A percentile compares a stretch with the other conserved stretches of the same genome.
Conservation (phyloP, 2,888 invertebrate species). For the Nephrocerus scutellatus region DNA sequence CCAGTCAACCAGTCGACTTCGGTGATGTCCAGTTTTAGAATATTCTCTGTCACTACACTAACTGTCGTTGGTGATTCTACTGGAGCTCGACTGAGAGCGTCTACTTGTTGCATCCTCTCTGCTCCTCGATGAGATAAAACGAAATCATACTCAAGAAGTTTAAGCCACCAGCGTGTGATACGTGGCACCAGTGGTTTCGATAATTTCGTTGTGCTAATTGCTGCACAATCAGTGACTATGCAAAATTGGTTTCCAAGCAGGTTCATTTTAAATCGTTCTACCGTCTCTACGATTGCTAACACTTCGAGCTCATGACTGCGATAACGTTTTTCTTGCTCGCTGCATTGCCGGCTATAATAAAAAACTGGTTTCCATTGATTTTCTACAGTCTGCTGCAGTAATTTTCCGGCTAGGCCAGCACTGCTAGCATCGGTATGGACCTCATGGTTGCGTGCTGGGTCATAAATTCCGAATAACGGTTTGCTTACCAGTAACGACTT, state of each 20-base stretch:
- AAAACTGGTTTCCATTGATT: constrained; percentile 9
- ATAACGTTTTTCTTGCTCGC: constrained; percentile 1
- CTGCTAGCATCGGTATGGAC: constrained; percentile 13
- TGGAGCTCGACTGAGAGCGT: no score
- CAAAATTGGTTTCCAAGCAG: no score
- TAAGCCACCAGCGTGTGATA: constrained; percentile 24
- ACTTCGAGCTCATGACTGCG: constrained; percentile 3
- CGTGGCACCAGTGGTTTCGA: constrained; percentile 12
- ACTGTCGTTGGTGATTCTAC: constrained; percentile 7
- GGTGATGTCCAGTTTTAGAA: constrained; percentile 8
- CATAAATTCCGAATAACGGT: constrained; percentile 6
- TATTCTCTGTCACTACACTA: no score
- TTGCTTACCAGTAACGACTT: background rate
- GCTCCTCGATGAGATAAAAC: constrained; percentile 20
- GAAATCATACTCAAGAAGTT: constrained; percentile 22
- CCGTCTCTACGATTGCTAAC: background rate
- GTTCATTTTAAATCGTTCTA: no score
- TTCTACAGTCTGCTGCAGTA: constrained; percentile 6
- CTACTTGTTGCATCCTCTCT: constrained; percentile 17
- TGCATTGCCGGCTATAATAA: constrained; percentile 11
- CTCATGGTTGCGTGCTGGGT: constrained; percentile 7
- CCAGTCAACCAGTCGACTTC: constrained; percentile 21
- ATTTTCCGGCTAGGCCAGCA: constrained; percentile 9
- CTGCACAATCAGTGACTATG: background rate
- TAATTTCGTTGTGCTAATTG: background rate